Base-by-base conservation (phyloP, 2,888 invertebrate genomes). In the Cryptocephalus moraei region DNA sequence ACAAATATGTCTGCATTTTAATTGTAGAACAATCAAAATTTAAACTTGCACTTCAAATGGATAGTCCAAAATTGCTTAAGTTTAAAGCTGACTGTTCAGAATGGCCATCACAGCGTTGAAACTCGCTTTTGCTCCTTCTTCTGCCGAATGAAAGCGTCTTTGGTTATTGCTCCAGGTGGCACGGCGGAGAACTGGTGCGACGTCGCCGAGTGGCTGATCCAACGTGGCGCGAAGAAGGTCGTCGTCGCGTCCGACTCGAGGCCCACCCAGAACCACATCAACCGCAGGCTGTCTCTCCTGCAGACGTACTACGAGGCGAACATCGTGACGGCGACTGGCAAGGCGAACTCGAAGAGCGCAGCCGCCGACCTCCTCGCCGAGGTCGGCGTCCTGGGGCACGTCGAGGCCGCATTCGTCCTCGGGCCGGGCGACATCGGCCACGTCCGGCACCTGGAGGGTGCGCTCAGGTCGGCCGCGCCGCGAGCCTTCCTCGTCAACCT, bases 191-290 rank as follows among this genome's bases (percentile, higher is more conserved):
- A 59, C 8, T 71, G 70, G 68, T 59, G 62, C 3, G 68, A 71
- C 50, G 46, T 93, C 43, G 81, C 84, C 0, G 86, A 91, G 61
- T 93, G 91, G 91, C 72, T 96, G 58, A 79, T 91, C 43, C 70
- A 86, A 45, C 78, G 92, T 50, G 93, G 92, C 0, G 92, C 87
- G 0, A 78, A 76, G 56, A 84, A 85, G 58, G 64, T 95, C 8
- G 76, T 93, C 0, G 75, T 94, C 0, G 86, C 86, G 0, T 89
- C 91, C 0, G 81, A 92, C 38, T 75, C 76, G 14, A 86, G 84
- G 51, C 86, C 89, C 12, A 91, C 91, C 67, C 91, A 92, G 65
- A 72, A 79, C 14, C 57, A 65, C 50, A 55, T 68, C 31, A 66
- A 64, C 22, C 59, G 68, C 11, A 57, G 69, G 8, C 50, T 71